Base-by-base conservation (phyloP, 2,113 vertebrate genomes). In the Pseudopipra pipra region DNA sequence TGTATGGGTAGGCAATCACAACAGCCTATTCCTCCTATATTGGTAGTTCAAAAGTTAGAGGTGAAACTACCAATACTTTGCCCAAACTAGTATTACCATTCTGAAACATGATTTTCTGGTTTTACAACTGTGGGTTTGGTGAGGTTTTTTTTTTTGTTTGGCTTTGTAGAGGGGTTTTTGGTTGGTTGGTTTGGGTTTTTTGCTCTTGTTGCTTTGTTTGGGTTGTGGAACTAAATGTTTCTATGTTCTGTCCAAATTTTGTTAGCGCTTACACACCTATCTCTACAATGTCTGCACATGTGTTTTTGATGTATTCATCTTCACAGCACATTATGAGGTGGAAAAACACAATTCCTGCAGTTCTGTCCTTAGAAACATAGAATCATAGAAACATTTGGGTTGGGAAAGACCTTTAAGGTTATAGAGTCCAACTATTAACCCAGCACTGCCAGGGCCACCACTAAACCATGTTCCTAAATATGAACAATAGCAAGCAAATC, bases 201-300 rank as follows among this genome's bases (percentile, higher is more conserved):
- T 27, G 6, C 51, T 58, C 14, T 6, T 52, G 33, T 51, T 47
- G 13, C 62, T 47, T 61, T 30, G 30, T 30, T 68, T 56, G 11
- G 33, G 28, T 39, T 23, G 14, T 43, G 15, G 9, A 75, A 78
- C 14, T 27, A 31, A 41, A 27, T 0, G 4, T 78, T 68, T 27
- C 6, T 67, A 41, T 62, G 11, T 43, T 81, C 27, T 33, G 18
- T 41, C 30, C 31, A 56, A 19, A 52, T 58, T 41, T 47, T 52
- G 33, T 67, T 71, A 66, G 18, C 16, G 28, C 10, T 82, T 39
- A 33, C 8, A 10, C 14, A 18, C 6, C 5, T 47, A 8, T 58
- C 6, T 2, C n/a, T 67, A 8, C 10, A 17, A 6, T 56, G 12
- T 43, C 65, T 63, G 13, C 1, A 1, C 9, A 12, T 31, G 5